phyloP scores from a whole-genome alignment of 1,140 invertebrate species.

The Ectropis grisescens region DNA sequence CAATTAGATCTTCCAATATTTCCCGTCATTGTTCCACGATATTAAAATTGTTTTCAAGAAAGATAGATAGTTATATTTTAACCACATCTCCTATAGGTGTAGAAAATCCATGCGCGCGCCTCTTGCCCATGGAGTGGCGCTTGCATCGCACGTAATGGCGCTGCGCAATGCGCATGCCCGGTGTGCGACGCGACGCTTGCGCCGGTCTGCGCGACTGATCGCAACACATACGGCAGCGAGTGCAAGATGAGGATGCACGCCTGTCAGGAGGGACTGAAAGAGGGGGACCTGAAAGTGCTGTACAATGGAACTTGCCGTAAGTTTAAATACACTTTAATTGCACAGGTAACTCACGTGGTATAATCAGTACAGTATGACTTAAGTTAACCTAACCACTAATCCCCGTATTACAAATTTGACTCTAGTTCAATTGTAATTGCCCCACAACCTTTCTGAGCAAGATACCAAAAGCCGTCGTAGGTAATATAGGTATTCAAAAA shows the following conservation, averaged over 20 bases:
- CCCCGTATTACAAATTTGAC: too few relatives aligned
- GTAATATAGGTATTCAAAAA: too few relatives aligned
- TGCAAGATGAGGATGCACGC: constrained; percentile 86
- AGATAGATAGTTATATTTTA: too few relatives aligned
- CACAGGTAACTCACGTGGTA: background rate
- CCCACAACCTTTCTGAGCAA: too few relatives aligned
- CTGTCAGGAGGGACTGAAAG: constrained; percentile 69
- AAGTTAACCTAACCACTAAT: too few relatives aligned
- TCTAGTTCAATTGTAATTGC: too few relatives aligned
- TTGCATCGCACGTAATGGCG: constrained; percentile 79
- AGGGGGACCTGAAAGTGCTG: constrained; percentile 39
- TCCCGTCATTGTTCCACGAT: too few relatives aligned
- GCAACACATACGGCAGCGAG: constrained; percentile 88
- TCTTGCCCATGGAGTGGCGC: constrained; percentile 82
- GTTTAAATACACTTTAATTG: constrained; percentile 18
- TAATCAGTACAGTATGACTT: too few relatives aligned
- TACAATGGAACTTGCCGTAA: constrained; percentile 58
- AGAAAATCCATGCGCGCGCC: constrained; percentile 77
- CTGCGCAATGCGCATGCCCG: constrained; percentile 86
- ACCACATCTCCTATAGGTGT: constrained; percentile 24
- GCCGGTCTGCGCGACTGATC: constrained; percentile 89
- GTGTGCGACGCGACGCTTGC: constrained; percentile 85
- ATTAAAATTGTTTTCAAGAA: too few relatives aligned
- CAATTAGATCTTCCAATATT: too few relatives aligned
- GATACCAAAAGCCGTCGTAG: too few relatives aligned